Conservation (phyloP, 1,140 invertebrate genomes). For the Macrobrachium rosenbergii region DNA sequence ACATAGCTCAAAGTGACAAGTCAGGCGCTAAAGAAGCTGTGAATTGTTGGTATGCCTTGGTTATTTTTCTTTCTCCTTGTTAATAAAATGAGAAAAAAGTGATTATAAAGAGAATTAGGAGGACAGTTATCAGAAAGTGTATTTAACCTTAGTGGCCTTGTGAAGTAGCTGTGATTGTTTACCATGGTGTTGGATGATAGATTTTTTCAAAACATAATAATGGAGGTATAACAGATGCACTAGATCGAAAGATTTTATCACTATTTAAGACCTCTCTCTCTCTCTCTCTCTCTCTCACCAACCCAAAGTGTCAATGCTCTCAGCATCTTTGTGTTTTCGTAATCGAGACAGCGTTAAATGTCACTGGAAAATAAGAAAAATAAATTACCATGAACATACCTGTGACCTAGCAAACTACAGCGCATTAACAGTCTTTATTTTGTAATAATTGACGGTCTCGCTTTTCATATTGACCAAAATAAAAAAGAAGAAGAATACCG, state of each 20-base stretch:
- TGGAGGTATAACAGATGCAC: background rate
- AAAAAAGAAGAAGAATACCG: background rate
- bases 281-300: background rate
- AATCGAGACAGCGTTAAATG: no score
- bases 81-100: background rate
- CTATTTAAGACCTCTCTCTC: constrained; percentile 1
- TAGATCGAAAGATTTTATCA: background rate
- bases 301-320: background rate
- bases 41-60: background rate
- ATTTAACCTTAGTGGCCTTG: background rate
- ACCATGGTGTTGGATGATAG: no score
- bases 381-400: no score
- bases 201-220: background rate
- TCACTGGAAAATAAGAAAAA: no score
- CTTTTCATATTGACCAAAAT: background rate
- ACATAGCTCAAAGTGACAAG: no score
- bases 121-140: background rate
- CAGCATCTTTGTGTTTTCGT: background rate
- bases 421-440: background rate
- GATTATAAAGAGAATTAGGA: background rate
- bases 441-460: background rate
- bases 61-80: no score
- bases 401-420: background rate
- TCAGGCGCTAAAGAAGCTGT: background rate
- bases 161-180: no score